Percentiles rank a stretch among this genome's conserved stretches.
These are phyloP conservation scores for Ataeniobius toweri DNA, from an alignment of 2,797 vertebrate genomes.

Conservation along the genomic window DNA sequence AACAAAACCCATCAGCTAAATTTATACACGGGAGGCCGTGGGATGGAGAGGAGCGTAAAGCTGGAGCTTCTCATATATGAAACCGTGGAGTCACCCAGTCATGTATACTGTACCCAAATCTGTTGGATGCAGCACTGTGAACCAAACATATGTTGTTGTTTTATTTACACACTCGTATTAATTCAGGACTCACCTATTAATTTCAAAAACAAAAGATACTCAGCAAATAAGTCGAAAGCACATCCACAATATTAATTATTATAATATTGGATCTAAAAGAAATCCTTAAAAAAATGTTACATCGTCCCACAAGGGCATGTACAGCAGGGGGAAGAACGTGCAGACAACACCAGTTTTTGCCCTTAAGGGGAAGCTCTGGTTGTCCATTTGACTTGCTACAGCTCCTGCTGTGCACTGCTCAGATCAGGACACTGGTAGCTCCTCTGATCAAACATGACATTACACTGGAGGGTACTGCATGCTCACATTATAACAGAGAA, in stretches of 20 bases:
- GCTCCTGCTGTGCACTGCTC: slow-evolving; percentile 78
- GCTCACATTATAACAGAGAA: slow-evolving; percentile 82
- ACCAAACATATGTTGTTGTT: slow-evolving; percentile 82
- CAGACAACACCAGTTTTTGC: slow-evolving; percentile 78
- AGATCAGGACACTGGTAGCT: slow-evolving; percentile 82
- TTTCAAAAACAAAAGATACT: slow-evolving; percentile 40
- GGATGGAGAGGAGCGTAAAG: slow-evolving; percentile 79
- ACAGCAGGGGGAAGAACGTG: slow-evolving; percentile 65
- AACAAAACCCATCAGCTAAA: slow-evolving; percentile 84
- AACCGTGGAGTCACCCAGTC: slow-evolving; percentile 80
- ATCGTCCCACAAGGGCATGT: slow-evolving; percentile 47
- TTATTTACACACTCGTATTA: slow-evolving; percentile 62
- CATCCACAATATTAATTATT: not conserved
- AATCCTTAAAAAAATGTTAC: slow-evolving; percentile 33
- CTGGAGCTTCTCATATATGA: slow-evolving; percentile 76
- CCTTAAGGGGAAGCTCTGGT: slow-evolving; percentile 80
- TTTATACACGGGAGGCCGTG: slow-evolving; percentile 86
- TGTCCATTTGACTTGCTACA: slow-evolving; percentile 73
- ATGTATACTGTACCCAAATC: slow-evolving; percentile 82
- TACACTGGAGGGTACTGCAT: slow-evolving; percentile 82
- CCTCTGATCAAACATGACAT: slow-evolving; percentile 85
- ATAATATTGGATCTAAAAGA: slow-evolving; percentile 10
- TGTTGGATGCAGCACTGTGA: slow-evolving; percentile 83
- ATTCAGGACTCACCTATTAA: slow-evolving; percentile 56
- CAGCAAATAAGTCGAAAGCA: slow-evolving; percentile 10